Evolutionary conservation across 2,888 invertebrate species (phyloP), one percentile per base, ranked within the genome.

Genomic region (Euplagia quadripunctaria): DNA sequence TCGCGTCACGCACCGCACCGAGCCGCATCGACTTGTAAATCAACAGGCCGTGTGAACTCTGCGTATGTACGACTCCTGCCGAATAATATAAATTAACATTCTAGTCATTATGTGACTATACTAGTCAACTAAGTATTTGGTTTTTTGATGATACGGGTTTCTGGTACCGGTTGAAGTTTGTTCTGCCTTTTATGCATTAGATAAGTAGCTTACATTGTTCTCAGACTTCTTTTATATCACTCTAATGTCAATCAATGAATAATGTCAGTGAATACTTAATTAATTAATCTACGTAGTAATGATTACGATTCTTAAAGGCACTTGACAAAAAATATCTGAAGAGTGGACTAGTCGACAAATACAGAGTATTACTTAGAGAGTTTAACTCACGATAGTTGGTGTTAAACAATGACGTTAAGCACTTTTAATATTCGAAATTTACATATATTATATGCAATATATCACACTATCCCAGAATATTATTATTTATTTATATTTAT

Each of bases 41-140:
- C 89, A 90, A 84, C 77, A 87, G 82, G 85, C 84, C 91, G 88
- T 92, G 92, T 92, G 93, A 92, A 92, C 88, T 83, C 87, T 80
- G 87, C 88, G 87, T 85, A 86, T 87, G 89, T 84, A 83, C 80
- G 73, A 80, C 81, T 76, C 79, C 84, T 85, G 82, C 78, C 75
- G 76, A 74, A 77, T 77, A 80, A 80, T 76, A 80, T 78, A 80
- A 76, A 78, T 81, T 86, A 80, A 73, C 71, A 75, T 84, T 78
- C 75, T 73, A 78, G 58, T 71, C 61, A 76, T 80, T 82, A 77
- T 70, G 75, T 78, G 79, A 78, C 65, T 49, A 75, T 43, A 41
- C 41, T 5, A 68, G 1, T 55, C 43, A 42, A 8, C 8, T 46
- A 46, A 31, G 61, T 64, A 66, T 68, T 68, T n/a, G 41, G 42